Evolutionary conservation across 2,888 invertebrate species (phyloP), one percentile per base, ranked within the genome.

Genomic region (Herminia tarsipennalis): DNA sequence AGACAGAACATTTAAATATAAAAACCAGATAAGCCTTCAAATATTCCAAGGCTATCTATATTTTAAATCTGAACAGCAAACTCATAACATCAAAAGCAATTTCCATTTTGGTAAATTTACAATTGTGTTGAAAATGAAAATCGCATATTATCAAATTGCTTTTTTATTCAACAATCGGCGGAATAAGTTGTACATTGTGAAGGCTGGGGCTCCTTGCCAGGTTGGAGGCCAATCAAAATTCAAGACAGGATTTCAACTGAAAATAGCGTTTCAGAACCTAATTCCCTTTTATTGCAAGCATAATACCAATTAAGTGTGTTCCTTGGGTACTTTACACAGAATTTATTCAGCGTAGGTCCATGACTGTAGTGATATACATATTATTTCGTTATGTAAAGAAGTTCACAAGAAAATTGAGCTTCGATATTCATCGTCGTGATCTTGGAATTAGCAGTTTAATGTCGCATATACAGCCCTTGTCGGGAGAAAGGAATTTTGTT

Each of bases 281-380:
- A 77, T 77, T 71, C 61, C 49, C 65, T 74, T 76, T 73, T 71
- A 71, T 76, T 71, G 68, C 67, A 63, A 66, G 67, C 56, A 66
- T 61, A 61, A 70, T 65, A 56, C 63, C 69, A 72, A 70, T 76
- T 73, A 66, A 69, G 58, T 58, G 37, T 61, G 53, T 46, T 40
- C 40, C 30, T 30, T 28, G 37, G 41, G 36, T 60, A 48, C 30
- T 52, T 45, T 49, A 44, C 45, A 43, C 18, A 22, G 27, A 56
- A 53, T 51, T 53, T 50, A 43, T 44, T 40, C 20, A 33, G 32
- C 32, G 25, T 12, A 18, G 10, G 21, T 24, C 14, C 5, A 44
- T 20, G 20, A 30, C 35, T 14, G 27, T 29, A 16, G 12, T 29
- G 10, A 30, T 47, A 34, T 60, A 33, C 28, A 40, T 46, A 22